Base-by-base conservation (phyloP, 2,797 vertebrate species). In the Sebastes hubbsi region DNA sequence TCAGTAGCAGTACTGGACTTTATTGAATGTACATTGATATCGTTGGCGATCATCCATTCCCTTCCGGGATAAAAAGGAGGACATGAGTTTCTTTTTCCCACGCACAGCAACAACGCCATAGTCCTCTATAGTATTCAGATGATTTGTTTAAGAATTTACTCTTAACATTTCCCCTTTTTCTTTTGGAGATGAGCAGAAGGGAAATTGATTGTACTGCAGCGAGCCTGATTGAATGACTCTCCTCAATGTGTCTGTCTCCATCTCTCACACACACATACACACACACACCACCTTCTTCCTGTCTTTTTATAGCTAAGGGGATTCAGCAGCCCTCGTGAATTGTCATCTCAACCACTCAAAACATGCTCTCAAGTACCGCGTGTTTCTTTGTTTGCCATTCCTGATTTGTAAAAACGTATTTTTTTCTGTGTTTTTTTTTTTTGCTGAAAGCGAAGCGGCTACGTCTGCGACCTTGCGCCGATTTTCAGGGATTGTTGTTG, bases 1-100 rank as follows among this genome's bases (percentile, higher is more conserved):
- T 71, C 75, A 86, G 90, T 87, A 92, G 90, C 90, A 90, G 75
- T 77, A 84, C 91, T 76, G 70, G 88, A 92, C 87, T 88, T 70
- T 59, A 58, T 81, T 94, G 90, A 94, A 93, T 94, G 92, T 94
- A 93, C 52, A 76, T 65, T 71, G 25, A 75, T 69, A n/a, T 77
- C 30, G 68, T 24, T 34, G 72, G 67, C 69, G 56, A 6, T 83
- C 46, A 78, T 63, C 73, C 70, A 82, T 72, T 85, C 49, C 64
- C 22, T 38, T 60, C 42, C 22, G 36, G 59, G 66, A 72, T 42
- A 12, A 67, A 77, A 72, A 72, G 46, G 65, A 65, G 55, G 65
- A 69, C 49, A 20, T 61, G 24, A n/a, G 9, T 65, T 63, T 62
- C 72, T 64, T 49, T 46, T 34, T 10, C 49, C 55, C 75, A 20